phyloP scores from a whole-genome alignment of 2,797 vertebrate species.

The Hydrolagus colliei region DNA sequence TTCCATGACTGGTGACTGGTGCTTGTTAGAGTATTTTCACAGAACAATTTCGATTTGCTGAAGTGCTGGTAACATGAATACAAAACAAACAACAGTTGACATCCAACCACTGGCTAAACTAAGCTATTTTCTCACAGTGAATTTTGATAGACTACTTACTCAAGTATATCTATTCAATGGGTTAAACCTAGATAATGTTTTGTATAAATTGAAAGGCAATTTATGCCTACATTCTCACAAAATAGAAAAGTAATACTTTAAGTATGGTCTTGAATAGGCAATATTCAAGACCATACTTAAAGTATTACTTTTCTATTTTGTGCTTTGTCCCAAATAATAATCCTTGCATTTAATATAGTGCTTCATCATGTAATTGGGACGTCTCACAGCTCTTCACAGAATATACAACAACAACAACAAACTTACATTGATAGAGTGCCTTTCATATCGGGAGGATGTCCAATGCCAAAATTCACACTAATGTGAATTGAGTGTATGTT shows the following conservation, averaged over 20 bases:
- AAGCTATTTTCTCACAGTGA: conserved; percentile 45
- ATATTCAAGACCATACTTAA: no score
- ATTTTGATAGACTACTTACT: conserved; percentile 61
- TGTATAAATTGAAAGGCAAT: conserved; percentile 22
- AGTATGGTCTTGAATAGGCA: neutral
- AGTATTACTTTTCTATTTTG: no score
- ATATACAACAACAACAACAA: no score
- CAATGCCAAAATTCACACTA: no score
- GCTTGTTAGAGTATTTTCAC: conserved; percentile 51
- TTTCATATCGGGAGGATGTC: no score
- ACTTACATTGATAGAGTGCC: no score
- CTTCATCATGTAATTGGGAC: no score
- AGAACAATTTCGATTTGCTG: conserved; percentile 51
- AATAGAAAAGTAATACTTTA: neutral
- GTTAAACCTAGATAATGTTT: conserved; percentile 52
- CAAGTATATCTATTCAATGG: conserved; percentile 52
- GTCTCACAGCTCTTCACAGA: no score
- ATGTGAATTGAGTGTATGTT: no score
- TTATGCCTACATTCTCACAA: neutral
- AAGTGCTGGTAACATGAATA: conserved; percentile 53
- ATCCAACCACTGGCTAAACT: conserved; percentile 44
- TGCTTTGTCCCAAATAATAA: no score
- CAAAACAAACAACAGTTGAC: conserved; percentile 55
- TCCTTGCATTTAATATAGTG: no score
- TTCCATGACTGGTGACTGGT: conserved; percentile 46